Conservation (phyloP, 2,113 vertebrate genomes). For the Oryzias curvinotus region DNA sequence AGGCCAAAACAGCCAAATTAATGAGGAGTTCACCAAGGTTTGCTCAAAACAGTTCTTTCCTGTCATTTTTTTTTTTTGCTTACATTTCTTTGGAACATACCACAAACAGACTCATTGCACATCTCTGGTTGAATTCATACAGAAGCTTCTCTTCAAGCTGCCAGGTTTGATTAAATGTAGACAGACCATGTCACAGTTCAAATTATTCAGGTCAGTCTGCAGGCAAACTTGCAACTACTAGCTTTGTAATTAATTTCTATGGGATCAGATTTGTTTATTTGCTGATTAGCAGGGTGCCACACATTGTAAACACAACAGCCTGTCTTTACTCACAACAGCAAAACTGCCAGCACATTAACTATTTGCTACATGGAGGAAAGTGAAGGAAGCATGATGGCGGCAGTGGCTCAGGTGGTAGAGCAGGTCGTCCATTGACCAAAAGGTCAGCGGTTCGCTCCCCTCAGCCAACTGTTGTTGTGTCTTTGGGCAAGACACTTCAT, state of each 20-base stretch:
- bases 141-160: neutral
- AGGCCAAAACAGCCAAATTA: slow-evolving; percentile 3
- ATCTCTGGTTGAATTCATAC: neutral
- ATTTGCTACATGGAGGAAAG: neutral
- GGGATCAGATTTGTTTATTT: neutral
- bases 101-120: neutral
- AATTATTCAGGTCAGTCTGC: neutral
- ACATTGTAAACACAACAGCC: neutral
- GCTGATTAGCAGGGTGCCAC: neutral
- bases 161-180: neutral
- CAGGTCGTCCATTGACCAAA: too few species aligned
- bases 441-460: too few species aligned
- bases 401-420: too few species aligned
- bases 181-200: neutral
- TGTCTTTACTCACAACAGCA: too few species aligned
- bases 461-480: too few species aligned
- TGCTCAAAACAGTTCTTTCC: neutral
- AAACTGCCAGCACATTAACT: slow-evolving; percentile 1
- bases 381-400: too few species aligned
- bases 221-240: neutral
- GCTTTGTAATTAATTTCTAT: neutral
- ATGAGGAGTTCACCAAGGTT: slow-evolving; percentile 1
- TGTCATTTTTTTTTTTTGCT: neutral
- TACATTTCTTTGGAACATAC: slow-evolving; percentile 6
- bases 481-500: too few species aligned